These are phyloP conservation scores for Nematolebias whitei DNA, from an alignment of 2,113 vertebrate species.

Conservation along the genomic window DNA sequence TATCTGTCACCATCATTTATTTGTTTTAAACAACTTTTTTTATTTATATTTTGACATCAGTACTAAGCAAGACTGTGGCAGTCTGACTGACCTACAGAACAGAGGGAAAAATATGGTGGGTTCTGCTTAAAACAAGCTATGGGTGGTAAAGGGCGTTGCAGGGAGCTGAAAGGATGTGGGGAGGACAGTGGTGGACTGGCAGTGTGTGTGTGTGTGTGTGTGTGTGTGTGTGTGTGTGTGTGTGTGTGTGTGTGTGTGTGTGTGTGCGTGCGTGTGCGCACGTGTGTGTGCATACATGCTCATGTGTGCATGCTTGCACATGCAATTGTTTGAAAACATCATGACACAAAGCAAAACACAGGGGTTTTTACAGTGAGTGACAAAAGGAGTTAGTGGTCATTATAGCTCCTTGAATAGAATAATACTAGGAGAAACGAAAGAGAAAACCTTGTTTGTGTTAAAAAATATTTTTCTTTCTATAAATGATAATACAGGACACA, in stretches of 20 bases:
- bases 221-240: too few relatives aligned
- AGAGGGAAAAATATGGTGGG: conserved; percentile 7
- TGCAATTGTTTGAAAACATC: conserved; percentile 26
- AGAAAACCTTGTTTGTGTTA: conserved; percentile 39
- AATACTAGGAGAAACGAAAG: conserved; percentile 62
- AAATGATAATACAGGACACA: conserved; percentile 17
- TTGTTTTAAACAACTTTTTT: too few relatives aligned
- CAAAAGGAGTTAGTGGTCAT: conserved; percentile 64
- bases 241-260: too few relatives aligned
- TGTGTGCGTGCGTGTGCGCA: conserved; percentile 5
- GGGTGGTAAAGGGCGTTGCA: conserved; percentile 50
- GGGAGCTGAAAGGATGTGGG: conserved; percentile 69
- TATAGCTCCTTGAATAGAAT: conserved; percentile 72
- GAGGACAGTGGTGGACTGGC: conserved; percentile 66
- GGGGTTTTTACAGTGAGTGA: conserved; percentile 64
- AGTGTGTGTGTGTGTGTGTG: too few relatives aligned
- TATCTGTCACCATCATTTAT: too few relatives aligned
- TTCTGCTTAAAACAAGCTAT: conserved; percentile 1
- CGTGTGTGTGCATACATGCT: conserved; percentile 5
- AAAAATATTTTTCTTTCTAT: conserved; percentile 30
- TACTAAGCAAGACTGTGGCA: conserved; percentile 39
- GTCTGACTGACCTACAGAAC: conserved; percentile 25
- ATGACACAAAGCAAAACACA: conserved; percentile 28
- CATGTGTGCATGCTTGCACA: conserved; percentile 14
- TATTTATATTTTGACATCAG: conserved; percentile 39